Percentiles rank a stretch among this genome's conserved stretches.
Conservation (phyloP, 2,113 vertebrate species). For the Camelus dromedarius region DNA sequence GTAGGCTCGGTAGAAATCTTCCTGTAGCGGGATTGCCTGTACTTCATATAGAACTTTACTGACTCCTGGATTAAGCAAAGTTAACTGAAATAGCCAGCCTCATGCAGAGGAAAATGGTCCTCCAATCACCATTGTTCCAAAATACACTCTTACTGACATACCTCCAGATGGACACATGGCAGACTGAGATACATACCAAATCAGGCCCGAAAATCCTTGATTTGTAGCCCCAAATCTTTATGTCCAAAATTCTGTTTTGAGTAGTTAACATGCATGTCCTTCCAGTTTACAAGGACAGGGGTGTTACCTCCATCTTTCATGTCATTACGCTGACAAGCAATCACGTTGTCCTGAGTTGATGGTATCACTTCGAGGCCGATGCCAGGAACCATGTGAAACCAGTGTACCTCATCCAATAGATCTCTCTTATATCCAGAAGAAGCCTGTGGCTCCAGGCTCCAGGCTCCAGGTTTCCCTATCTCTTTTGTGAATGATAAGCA, state of each 20-base stretch:
- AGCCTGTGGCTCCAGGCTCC: rapidly evolving
- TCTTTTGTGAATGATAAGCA: not conserved
- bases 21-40: too few species aligned
- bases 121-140: not conserved
- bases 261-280: not conserved
- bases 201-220: not conserved
- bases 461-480: not conserved
- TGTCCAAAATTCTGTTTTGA: not conserved
- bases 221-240: not conserved
- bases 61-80: not conserved
- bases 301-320: not conserved
- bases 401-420: not conserved
- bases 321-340: not conserved
- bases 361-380: not conserved
- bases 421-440: not conserved
- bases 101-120: not conserved
- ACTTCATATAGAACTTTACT: not conserved
- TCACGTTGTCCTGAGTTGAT: not conserved
- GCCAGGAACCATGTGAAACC: not conserved
- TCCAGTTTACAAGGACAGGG: not conserved
- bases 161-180: not conserved
- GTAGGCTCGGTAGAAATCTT: not conserved
- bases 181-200: not conserved
- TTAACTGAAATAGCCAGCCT: not conserved
- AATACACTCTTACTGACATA: not conserved